Percentiles rank a stretch among this genome's conserved stretches.
These are phyloP conservation scores for Aporophyla lueneburgensis DNA, from an alignment of 2,888 invertebrate genomes.

Conservation along the genomic window DNA sequence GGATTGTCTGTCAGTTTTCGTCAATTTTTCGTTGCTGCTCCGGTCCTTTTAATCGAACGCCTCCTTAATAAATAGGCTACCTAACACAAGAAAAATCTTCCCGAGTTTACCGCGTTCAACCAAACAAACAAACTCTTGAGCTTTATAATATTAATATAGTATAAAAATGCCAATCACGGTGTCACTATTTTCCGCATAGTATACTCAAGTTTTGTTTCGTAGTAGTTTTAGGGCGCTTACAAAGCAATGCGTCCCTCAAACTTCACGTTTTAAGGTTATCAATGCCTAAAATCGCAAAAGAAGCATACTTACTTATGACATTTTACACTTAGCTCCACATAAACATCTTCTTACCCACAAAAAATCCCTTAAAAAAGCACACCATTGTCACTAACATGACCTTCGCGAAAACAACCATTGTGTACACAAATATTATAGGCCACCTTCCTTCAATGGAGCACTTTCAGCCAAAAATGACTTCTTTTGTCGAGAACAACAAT, in stretches of 20 bases:
- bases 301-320: conserved; percentile 1
- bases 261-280: background rate
- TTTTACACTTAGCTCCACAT: background rate
- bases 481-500: conserved; percentile 87
- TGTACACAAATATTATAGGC: conserved; percentile 77
- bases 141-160: too few relatives aligned
- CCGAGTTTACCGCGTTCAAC: too few relatives aligned
- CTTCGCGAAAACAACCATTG: conserved; percentile 66
- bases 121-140: too few relatives aligned
- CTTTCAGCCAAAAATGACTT: conserved; percentile 88
- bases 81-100: too few relatives aligned
- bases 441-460: conserved; percentile 78
- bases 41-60: too few relatives aligned
- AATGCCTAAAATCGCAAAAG: background rate
- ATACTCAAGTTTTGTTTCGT: background rate
- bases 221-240: background rate
- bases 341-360: conserved; percentile 12
- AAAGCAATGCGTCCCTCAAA: background rate
- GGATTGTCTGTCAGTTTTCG: too few relatives aligned
- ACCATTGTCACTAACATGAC: conserved; percentile 63
- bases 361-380: conserved; percentile 33
- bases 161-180: background rate
- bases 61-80: too few relatives aligned
- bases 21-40: too few relatives aligned
- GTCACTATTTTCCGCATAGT: background rate